These are phyloP conservation scores for Pantherophis vulpinus DNA, from an alignment of 2,797 vertebrate genomes.

Conservation along the genomic window DNA sequence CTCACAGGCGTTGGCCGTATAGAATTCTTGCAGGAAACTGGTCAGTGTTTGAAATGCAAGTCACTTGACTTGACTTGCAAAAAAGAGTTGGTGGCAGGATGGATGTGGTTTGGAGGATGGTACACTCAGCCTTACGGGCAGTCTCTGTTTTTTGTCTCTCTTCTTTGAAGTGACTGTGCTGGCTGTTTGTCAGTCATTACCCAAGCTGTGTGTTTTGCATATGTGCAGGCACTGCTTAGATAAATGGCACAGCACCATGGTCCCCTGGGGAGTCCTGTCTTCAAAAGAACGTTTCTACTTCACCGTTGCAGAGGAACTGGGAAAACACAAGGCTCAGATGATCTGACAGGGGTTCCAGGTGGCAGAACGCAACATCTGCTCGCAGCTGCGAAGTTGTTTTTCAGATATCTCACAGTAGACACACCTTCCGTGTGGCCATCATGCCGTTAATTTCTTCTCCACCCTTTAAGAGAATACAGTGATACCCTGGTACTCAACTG, in stretches of 20 bases:
- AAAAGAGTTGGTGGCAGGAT: not conserved
- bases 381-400: not conserved
- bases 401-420: not conserved
- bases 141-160: not conserved
- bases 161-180: not conserved
- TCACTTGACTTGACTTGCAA: not conserved
- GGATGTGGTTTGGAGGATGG: not conserved
- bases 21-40: not conserved
- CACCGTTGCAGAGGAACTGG: not conserved
- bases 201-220: not conserved
- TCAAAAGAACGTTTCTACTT: not conserved
- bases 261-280: not conserved
- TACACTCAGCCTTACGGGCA: not conserved
- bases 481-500: not conserved
- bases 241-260: not conserved
- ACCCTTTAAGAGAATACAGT: not conserved
- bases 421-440: not conserved
- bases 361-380: not conserved
- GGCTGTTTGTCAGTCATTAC: not conserved
- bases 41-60: not conserved
- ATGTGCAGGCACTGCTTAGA: not conserved
- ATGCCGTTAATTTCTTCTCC: not conserved
- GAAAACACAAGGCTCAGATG: not conserved
- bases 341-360: not conserved
- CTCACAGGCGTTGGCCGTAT: not conserved